phyloP scores from a whole-genome alignment of 2,113 vertebrate species.

The Glaucomys volans region DNA sequence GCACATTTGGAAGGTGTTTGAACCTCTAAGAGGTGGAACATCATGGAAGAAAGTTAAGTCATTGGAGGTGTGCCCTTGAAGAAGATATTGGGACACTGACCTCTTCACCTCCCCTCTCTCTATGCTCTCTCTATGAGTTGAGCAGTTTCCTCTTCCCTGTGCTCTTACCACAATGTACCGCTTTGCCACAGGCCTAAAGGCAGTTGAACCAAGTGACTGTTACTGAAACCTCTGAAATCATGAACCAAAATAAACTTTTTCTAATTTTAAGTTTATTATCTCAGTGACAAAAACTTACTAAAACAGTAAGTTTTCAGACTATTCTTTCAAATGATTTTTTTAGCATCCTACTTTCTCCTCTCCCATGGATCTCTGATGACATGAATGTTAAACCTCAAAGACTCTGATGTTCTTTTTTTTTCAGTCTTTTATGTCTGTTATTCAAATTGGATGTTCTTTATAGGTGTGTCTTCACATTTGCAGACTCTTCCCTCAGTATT shows the following conservation, averaged over 20 bases:
- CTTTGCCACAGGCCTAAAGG: not conserved
- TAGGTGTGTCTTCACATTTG: not conserved
- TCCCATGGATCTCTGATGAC: slow-evolving; percentile 21
- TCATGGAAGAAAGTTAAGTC: not conserved
- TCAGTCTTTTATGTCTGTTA: not conserved
- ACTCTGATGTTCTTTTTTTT: not conserved
- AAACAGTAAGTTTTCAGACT: not conserved
- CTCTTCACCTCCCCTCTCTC: not conserved
- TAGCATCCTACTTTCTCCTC: not conserved
- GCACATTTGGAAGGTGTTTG: not conserved
- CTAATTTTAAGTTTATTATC: not conserved
- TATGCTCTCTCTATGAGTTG: not conserved
- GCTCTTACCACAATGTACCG: not conserved
- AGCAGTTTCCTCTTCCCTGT: not conserved
- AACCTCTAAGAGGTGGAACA: not conserved
- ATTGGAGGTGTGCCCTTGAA: not conserved
- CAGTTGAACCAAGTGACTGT: not conserved
- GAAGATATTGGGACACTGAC: not conserved
- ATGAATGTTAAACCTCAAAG: not conserved
- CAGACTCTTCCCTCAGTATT: not conserved
- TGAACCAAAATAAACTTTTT: not conserved
- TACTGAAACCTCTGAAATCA: not conserved
- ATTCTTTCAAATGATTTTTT: slow-evolving; percentile 27
- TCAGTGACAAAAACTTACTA: not conserved
- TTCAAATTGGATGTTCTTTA: slow-evolving; percentile 5